These are phyloP conservation scores for Idris sp. DNA, from an alignment of 1,140 invertebrate genomes.

Conservation along the genomic window DNA sequence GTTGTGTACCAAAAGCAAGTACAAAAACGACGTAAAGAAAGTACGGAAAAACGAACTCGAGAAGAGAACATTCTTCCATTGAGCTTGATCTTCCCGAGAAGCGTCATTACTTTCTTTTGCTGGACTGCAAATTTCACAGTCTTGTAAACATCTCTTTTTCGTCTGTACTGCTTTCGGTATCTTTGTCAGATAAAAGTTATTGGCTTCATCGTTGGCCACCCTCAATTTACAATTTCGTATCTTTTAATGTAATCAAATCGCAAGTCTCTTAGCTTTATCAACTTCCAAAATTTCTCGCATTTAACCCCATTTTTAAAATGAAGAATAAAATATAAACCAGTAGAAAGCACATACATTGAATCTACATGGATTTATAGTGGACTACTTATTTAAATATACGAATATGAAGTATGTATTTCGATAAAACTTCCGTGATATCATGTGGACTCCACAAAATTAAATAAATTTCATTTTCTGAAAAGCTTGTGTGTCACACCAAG, in stretches of 20 bases:
- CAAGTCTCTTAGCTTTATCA: constrained; percentile 54
- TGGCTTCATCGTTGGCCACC: constrained; percentile 29
- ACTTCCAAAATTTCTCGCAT: constrained; percentile 45
- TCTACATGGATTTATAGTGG: no score
- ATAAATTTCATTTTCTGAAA: no score
- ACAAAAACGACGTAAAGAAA: constrained; percentile 43
- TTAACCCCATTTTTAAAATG: constrained; percentile 11
- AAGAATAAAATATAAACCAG: no score
- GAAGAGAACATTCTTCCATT: constrained; percentile 64
- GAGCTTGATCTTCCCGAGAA: constrained; percentile 74
- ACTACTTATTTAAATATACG: no score
- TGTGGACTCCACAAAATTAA: no score
- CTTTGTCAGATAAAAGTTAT: constrained; percentile 68
- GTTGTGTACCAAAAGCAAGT: constrained; percentile 51
- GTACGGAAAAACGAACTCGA: no score
- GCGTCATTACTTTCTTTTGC: constrained; percentile 73
- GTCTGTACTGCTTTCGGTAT: constrained; percentile 59
- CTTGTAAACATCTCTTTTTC: constrained; percentile 72
- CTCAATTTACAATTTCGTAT: constrained; percentile 13
- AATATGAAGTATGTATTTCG: no score
- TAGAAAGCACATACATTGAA: no score
- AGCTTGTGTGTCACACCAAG: no score
- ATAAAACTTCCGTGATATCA: no score
- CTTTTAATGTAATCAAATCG: no score
- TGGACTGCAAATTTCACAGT: constrained; percentile 62